phyloP scores from a whole-genome alignment of 2,797 vertebrate genomes.

The Onychomys arenicola region DNA sequence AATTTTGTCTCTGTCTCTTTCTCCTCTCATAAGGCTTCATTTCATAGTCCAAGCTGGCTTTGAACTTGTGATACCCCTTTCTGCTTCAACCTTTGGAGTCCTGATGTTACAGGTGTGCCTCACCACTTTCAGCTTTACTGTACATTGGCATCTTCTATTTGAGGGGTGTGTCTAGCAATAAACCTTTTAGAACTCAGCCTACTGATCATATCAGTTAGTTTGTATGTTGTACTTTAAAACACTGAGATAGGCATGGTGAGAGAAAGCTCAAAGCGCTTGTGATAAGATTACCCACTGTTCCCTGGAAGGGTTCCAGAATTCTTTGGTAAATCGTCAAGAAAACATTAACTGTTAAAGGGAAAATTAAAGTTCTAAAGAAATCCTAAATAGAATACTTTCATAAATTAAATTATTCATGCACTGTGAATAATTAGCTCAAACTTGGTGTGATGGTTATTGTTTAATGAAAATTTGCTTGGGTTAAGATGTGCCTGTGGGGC shows the following conservation, averaged over 20 bases:
- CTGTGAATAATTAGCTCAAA: too few species aligned
- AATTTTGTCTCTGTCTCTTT: background rate
- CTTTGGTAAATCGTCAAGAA: background rate
- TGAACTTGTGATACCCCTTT: background rate
- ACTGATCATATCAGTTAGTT: background rate
- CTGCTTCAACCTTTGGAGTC: background rate
- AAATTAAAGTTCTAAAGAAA: background rate
- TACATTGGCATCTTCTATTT: background rate
- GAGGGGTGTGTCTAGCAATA: background rate
- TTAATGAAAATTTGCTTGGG: background rate
- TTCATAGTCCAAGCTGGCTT: background rate
- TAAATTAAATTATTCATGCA: background rate
- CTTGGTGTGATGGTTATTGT: background rate
- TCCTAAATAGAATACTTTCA: background rate
- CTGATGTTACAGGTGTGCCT: background rate
- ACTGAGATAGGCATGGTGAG: background rate
- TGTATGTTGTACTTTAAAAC: background rate
- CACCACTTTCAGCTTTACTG: background rate
- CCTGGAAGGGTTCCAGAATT: background rate
- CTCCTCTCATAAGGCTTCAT: background rate
- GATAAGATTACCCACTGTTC: background rate
- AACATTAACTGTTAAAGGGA: background rate
- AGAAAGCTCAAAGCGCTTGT: background rate
- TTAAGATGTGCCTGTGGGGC: background rate
- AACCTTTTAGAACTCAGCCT: background rate